phyloP scores from a whole-genome alignment of 1,140 invertebrate species.

The Caenorhabditis latens region DNA sequence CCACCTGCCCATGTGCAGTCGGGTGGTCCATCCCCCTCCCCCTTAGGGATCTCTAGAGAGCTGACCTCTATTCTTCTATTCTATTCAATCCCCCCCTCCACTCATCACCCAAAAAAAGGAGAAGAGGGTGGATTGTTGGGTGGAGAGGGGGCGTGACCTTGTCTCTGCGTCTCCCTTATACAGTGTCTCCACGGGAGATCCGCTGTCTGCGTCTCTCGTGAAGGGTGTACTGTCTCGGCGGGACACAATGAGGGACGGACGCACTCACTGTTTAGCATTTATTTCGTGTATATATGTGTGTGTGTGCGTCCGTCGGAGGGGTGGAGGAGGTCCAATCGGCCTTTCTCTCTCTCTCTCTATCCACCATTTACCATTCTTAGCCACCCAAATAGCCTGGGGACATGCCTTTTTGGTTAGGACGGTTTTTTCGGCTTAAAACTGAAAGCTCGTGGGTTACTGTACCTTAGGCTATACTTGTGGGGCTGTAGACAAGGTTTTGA shows the following conservation, averaged over 20 bases:
- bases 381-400: background rate
- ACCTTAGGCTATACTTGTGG: too few species aligned
- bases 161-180: background rate
- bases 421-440: too few species aligned
- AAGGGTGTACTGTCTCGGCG: background rate
- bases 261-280: background rate
- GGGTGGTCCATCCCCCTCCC: background rate
- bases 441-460: too few species aligned
- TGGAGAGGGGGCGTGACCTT: background rate
- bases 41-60: background rate
- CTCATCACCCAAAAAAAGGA: background rate
- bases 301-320: background rate
- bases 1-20: background rate
- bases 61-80: background rate
- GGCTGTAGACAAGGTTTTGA: too few species aligned
- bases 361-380: background rate
- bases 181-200: background rate
- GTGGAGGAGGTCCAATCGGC: background rate
- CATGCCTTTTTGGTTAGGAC: background rate
- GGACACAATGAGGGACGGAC: background rate
- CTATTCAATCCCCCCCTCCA: too few species aligned
- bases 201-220: background rate
- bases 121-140: background rate
- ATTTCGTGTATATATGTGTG: slow-evolving; percentile 2
- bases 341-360: background rate